Base-by-base conservation (phyloP, 1,140 invertebrate species). In the Hesperophylax magnus region DNA sequence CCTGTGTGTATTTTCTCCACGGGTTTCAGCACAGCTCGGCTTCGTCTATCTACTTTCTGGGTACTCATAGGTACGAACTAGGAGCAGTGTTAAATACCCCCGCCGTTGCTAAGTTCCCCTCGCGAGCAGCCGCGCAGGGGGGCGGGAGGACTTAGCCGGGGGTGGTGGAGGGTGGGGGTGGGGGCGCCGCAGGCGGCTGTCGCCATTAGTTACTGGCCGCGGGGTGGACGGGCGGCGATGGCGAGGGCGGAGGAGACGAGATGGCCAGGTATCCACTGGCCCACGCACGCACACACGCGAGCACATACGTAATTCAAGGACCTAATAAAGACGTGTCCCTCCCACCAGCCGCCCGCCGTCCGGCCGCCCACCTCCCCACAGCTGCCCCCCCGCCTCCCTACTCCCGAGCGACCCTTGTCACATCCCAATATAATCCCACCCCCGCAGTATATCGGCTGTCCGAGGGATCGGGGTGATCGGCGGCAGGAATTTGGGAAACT, bases 201-300 rank as follows among this genome's bases (percentile, higher is more conserved):
- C 86, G 85, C 85, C 87, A 88, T 88, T 89, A 88, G 88, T 88
- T 88, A 88, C 87, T 85, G 84, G 87, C 87, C 80, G 86, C 86
- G 87, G 87, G 86, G 39, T 84, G 78, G 82, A 79, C 78, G 69
- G 85, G 58, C 79, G 82, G 87, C 85, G 85, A 18, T 22, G 22
- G 27, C 72, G 72, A 75, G 82, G 81, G 80, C 71, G 85, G 61
- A 80, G 81, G 69, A 76, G 74, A 52, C 72, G 78, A 60, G 76
- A 52, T 52, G 20, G 60, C 84, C 86, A 85, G 86, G 86, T 34
- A 20, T 11, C 56, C 39, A 61, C 60, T 67, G 34, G 31, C 76
- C 31, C 60, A 63, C 58, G 61, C 76, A 78, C 76, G 31, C 76
- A 53, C 76, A 65, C 76, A 53, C 60, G 76, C 76, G 60, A 67